Percentiles rank a stretch among this genome's conserved stretches.
Evolutionary conservation across 1,140 invertebrate genomes (phyloP).

Genomic region (Odontomachus brunneus): DNA sequence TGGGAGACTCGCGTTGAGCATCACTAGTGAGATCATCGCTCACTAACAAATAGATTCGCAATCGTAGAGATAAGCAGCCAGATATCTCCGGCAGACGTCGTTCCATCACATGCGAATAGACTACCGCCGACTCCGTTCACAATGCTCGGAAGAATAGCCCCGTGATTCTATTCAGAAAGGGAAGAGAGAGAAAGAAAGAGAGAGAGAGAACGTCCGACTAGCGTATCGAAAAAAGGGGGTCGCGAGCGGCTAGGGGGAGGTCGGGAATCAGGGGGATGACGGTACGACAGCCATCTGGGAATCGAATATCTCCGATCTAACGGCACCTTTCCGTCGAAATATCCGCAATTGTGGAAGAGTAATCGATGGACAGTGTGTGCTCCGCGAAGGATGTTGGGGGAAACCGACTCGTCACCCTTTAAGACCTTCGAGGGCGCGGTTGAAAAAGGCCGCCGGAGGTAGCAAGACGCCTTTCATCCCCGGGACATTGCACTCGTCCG

Average conservation of each 20-base stretch:
- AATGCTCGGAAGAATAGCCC: constrained; percentile 80
- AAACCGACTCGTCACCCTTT: constrained; percentile 62
- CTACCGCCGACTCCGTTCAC: constrained; percentile 77
- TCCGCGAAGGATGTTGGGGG: constrained; percentile 34
- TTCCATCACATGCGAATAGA: constrained; percentile 80
- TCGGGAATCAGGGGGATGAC: constrained; percentile 45
- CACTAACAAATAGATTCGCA: constrained; percentile 69
- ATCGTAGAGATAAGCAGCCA: constrained; percentile 71
- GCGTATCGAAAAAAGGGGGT: constrained; percentile 59
- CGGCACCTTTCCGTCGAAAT: constrained; percentile 75
- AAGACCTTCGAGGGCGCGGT: constrained; percentile 23
- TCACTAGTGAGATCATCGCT: constrained; percentile 26
- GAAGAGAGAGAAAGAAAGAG: constrained; percentile 52
- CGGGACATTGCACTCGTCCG: constrained; percentile 43
- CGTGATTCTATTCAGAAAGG: constrained; percentile 82
- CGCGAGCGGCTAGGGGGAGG: constrained; percentile 51
- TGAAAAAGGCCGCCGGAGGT: constrained; percentile 61
- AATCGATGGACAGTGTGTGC: constrained; percentile 80
- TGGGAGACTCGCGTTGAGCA: neutral
- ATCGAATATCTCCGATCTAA: constrained; percentile 82
- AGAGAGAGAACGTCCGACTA: constrained; percentile 60
- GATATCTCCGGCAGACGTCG: constrained; percentile 78
- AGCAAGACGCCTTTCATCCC: constrained; percentile 63
- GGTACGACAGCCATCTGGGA: constrained; percentile 76
- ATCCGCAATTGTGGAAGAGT: constrained; percentile 83